Conservation (phyloP, 2,113 vertebrate species). For the Eulemur rufifrons region DNA sequence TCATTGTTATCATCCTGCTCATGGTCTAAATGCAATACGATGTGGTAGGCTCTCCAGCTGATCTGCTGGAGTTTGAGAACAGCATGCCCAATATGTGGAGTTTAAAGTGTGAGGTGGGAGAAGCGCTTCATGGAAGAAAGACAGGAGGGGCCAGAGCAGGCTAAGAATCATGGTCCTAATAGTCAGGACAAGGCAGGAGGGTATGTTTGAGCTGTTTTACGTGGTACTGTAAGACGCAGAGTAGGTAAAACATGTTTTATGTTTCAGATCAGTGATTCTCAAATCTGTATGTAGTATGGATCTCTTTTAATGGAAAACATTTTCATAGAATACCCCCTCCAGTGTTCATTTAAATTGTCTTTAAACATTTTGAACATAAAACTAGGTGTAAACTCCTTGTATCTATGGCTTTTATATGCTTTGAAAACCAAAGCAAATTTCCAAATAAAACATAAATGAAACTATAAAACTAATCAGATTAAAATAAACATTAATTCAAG, state of each 20-base stretch:
- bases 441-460: neutral
- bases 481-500: neutral
- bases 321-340: neutral
- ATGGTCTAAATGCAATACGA: neutral
- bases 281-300: neutral
- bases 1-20: neutral
- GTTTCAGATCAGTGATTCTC: neutral
- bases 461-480: neutral
- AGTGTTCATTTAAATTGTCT: neutral
- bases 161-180: neutral
- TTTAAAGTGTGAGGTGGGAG: neutral
- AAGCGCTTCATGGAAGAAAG: neutral
- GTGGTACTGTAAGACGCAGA: neutral
- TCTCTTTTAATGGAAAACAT: neutral
- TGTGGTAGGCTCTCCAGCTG: neutral
- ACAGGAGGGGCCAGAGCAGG: neutral
- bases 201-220: neutral
- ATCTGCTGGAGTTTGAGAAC: neutral
- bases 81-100: neutral
- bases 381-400: neutral
- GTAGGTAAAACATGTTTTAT: neutral
- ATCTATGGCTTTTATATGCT: neutral
- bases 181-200: neutral
- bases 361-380: conserved; percentile 14
- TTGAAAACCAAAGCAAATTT: neutral